Percentiles rank a stretch among this genome's conserved stretches.
phyloP scores from a whole-genome alignment of 2,888 invertebrate genomes.

The Eucera pruinosa region DNA sequence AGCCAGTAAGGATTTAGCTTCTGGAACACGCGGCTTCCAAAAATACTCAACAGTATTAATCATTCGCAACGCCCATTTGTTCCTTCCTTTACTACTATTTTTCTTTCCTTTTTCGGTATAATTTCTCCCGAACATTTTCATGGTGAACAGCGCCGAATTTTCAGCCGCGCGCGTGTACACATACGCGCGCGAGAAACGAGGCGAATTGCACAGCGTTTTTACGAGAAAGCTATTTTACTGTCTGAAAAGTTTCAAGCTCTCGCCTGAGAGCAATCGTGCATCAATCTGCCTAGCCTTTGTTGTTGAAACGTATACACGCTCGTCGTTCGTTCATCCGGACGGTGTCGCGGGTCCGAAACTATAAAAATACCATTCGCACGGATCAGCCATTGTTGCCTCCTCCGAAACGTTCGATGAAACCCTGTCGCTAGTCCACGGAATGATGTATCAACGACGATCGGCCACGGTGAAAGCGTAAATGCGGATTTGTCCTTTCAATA shows the following conservation, averaged over 20 bases:
- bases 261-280: conserved; percentile 66
- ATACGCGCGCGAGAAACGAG: not conserved
- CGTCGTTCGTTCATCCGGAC: conserved; percentile 35
- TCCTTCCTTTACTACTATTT: not conserved
- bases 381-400: conserved; percentile 67
- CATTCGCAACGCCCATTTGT: no score
- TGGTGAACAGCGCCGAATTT: conserved; percentile 20
- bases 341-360: conserved; percentile 51
- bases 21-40: no score
- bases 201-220: conserved; percentile 56
- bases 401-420: conserved; percentile 52
- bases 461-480: conserved; percentile 34
- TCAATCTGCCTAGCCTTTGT: conserved; percentile 72
- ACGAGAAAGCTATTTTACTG: conserved; percentile 61
- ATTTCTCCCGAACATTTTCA: no score
- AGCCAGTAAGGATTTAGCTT: no score
- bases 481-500: conserved; percentile 46
- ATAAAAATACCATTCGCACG: conserved; percentile 69
- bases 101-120: conserved; percentile 9
- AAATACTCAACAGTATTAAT: no score
- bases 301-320: conserved; percentile 42
- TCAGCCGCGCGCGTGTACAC: not conserved
- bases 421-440: conserved; percentile 35
- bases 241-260: conserved; percentile 65
- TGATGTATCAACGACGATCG: conserved; percentile 58